Evolutionary conservation across 2,888 invertebrate species (phyloP), one percentile per base, ranked within the genome.

Genomic region (Drosophila bunnanda): DNA sequence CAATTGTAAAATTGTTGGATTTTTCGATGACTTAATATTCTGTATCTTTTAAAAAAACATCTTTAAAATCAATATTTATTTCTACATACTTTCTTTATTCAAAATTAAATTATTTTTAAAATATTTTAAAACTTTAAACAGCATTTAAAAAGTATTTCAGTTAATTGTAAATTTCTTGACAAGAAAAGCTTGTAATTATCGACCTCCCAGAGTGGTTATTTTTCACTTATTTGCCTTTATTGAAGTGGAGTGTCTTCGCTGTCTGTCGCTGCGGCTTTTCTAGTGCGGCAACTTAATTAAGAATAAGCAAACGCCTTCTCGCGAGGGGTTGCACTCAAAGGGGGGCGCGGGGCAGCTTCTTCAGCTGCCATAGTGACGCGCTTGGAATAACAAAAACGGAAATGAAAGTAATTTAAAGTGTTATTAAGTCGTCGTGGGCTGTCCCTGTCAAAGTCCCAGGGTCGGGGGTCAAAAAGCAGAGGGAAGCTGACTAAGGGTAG

Each of bases 361-460:
- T 34, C 65, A 65, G 75, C 62, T 32, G 74, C 55, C 48, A 58
- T 61, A 66, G 62, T 76, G 79, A 82, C 82, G 82, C 82, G 82
- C 79, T 71, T 81, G 78, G 81, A 79, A 82, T 82, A 82, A 82
- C 81, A 82, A 82, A 76, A 82, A 82, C 82, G 81, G 82, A 82
- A 82, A 82, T 81, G 78, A 82, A 82, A 82, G 81, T 81, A 82
- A 82, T 82, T 82, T 82, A 82, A 82, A 82, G 79, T 81, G 82
- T 79, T 76, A 82, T 82, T 82, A 82, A 81, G 80, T 72, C 80
- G 77, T 77, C 80, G 78, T 77, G 57, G 68, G 46, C 44, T 54
- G 69, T 54, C 50, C 50, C 65, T 39, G 60, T 48, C 43, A 55
- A 43, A 43, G 48, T 28, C 30, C 48, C 20, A 4, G 22, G 17